phyloP scores from a whole-genome alignment of 2,888 invertebrate species.

The Drosophila falleni region DNA sequence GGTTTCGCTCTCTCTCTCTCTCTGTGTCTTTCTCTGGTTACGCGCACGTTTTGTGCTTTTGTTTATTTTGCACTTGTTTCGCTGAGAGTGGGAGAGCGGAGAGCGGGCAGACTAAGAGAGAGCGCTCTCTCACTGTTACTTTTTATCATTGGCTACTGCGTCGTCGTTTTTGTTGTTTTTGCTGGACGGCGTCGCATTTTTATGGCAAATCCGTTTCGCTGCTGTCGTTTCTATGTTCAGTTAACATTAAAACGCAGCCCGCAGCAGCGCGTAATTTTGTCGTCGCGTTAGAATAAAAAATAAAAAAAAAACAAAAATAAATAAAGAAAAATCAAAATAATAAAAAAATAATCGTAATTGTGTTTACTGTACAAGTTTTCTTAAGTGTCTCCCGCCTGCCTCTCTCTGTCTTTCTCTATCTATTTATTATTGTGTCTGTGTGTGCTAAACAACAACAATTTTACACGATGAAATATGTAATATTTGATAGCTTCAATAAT shows the following conservation, averaged over 20 bases:
- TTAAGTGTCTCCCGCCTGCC: slow-evolving; percentile 29
- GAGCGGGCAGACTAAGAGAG: not conserved
- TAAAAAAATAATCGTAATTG: slow-evolving; percentile 48
- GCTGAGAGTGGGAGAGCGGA: slow-evolving; percentile 7
- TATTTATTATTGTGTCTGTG: slow-evolving; percentile 29
- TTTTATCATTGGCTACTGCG: slow-evolving; percentile 59
- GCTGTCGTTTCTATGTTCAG: slow-evolving; percentile 64
- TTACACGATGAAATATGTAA: slow-evolving; percentile 47
- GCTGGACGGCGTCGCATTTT: slow-evolving; percentile 66
- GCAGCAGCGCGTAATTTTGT: slow-evolving; percentile 63
- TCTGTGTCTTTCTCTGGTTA: slow-evolving; percentile 12
- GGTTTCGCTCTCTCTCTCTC: slow-evolving; percentile 7
- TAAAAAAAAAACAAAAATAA: slow-evolving; percentile 19
- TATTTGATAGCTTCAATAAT: slow-evolving; percentile 37
- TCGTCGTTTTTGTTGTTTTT: slow-evolving; percentile 51
- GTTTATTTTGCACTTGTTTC: slow-evolving; percentile 68
- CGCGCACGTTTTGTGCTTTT: slow-evolving; percentile 65
- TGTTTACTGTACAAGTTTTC: slow-evolving; percentile 50
- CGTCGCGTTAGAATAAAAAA: slow-evolving; percentile 53
- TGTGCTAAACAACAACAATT: slow-evolving; percentile 48
- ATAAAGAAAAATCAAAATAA: slow-evolving; percentile 7
- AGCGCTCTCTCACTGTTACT: slow-evolving; percentile 41
- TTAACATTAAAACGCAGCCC: slow-evolving; percentile 77
- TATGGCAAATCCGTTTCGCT: slow-evolving; percentile 60
- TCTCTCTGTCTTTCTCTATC: not conserved